Percentiles rank a stretch among this genome's conserved stretches.
Conservation (phyloP, 2,113 vertebrate species). For the Otus sunia region DNA sequence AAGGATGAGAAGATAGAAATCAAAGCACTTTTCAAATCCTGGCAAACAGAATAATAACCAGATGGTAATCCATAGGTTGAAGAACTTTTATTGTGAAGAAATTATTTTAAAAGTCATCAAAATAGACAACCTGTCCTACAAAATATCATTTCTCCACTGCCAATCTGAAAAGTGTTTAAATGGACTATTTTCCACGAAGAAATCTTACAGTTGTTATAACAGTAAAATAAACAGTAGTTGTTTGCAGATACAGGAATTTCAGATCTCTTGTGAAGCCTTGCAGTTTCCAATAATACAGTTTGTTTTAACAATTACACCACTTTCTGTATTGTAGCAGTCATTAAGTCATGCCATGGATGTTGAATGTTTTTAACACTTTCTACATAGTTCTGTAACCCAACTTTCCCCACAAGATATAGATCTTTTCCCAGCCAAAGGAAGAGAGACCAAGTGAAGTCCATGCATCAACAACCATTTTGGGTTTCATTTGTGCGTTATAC, state of each 20-base stretch:
- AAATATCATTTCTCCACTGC: background rate
- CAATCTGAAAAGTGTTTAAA: background rate
- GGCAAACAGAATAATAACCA: background rate
- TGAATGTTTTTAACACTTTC: background rate
- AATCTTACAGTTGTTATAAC: background rate
- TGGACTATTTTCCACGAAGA: background rate
- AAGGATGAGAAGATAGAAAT: background rate
- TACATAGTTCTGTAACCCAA: background rate
- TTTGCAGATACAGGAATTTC: background rate
- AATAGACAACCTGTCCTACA: background rate
- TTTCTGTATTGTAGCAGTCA: background rate
- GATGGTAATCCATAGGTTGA: background rate
- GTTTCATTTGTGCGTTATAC: background rate
- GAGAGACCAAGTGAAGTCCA: background rate
- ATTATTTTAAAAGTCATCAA: background rate
- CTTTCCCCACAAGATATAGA: background rate
- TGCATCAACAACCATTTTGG: background rate
- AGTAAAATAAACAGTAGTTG: background rate
- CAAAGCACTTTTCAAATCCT: background rate
- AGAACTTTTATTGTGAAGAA: background rate
- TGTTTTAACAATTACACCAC: background rate
- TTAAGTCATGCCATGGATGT: fast-evolving
- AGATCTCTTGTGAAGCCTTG: background rate
- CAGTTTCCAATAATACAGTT: background rate
- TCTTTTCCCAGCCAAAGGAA: background rate